These are phyloP conservation scores for Gallinago stenura DNA, from an alignment of 2,797 vertebrate genomes.

Conservation along the genomic window DNA sequence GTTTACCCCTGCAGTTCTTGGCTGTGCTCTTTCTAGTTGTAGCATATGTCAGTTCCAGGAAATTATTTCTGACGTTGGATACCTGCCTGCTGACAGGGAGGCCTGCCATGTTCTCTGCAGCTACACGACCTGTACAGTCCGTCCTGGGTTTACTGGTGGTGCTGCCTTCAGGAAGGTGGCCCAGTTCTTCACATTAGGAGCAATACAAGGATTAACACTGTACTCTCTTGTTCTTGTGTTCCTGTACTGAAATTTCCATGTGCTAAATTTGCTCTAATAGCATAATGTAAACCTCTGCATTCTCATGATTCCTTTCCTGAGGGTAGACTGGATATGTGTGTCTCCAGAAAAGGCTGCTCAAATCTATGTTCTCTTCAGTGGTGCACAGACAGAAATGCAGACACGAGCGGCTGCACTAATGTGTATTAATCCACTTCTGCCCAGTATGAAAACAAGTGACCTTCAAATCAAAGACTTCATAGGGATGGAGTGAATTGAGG, in stretches of 20 bases:
- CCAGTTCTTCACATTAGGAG: neutral
- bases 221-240: neutral
- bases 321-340: neutral
- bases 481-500: neutral
- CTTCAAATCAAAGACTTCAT: neutral
- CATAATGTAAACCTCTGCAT: neutral
- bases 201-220: neutral
- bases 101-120: neutral
- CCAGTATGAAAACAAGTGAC: neutral
- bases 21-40: neutral
- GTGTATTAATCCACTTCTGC: neutral
- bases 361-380: neutral
- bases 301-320: neutral
- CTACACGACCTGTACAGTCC: neutral
- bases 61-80: neutral
- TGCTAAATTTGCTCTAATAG: neutral
- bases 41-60: conserved; percentile 29
- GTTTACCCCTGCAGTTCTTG: conserved; percentile 27
- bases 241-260: neutral
- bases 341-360: neutral
- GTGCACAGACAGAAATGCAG: neutral
- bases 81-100: neutral
- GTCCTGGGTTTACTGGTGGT: neutral
- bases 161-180: neutral
- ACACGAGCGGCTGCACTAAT: neutral